Conservation (phyloP, 2,113 vertebrate species). For the Burhinus oedicnemus region DNA sequence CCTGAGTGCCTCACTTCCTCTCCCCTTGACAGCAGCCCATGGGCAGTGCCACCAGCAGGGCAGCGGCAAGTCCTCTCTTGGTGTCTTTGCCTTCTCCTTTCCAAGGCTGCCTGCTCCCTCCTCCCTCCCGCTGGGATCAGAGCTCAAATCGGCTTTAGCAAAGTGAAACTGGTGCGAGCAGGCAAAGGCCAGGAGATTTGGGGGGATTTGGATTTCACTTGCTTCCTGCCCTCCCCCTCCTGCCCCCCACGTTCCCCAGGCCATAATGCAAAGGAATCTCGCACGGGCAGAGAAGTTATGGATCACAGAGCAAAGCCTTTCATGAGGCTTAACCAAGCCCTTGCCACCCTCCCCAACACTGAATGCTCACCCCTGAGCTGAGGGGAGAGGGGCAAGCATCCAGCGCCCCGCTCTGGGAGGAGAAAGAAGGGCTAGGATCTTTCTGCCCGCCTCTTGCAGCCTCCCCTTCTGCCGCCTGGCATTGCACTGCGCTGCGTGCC, state of each 20-base stretch:
- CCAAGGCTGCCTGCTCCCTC: slow-evolving; percentile 8
- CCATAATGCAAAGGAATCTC: slow-evolving; percentile 34
- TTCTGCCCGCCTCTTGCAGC: not conserved
- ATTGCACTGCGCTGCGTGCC: fast-evolving
- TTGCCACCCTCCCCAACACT: not conserved
- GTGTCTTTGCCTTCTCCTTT: not conserved
- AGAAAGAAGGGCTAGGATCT: not conserved
- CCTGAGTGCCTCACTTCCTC: not conserved
- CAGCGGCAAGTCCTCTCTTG: not conserved
- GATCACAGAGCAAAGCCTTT: slow-evolving; percentile 41
- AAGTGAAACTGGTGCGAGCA: slow-evolving; percentile 71
- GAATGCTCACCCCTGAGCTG: fast-evolving
- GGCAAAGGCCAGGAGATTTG: slow-evolving; percentile 70
- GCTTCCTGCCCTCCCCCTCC: slow-evolving; percentile 59
- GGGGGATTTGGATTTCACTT: slow-evolving; percentile 69
- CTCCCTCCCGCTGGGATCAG: slow-evolving; percentile 51
- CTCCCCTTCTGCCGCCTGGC: not conserved
- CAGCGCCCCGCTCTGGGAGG: not conserved
- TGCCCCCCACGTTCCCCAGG: not conserved
- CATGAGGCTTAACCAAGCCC: not conserved
- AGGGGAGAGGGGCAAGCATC: not conserved
- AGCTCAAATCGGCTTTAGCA: slow-evolving; percentile 71
- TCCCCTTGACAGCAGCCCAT: not conserved
- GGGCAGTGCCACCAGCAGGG: not conserved
- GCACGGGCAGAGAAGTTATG: slow-evolving; percentile 25